Base-by-base conservation (phyloP, 2,888 invertebrate species). In the Capitulum mitella region DNA sequence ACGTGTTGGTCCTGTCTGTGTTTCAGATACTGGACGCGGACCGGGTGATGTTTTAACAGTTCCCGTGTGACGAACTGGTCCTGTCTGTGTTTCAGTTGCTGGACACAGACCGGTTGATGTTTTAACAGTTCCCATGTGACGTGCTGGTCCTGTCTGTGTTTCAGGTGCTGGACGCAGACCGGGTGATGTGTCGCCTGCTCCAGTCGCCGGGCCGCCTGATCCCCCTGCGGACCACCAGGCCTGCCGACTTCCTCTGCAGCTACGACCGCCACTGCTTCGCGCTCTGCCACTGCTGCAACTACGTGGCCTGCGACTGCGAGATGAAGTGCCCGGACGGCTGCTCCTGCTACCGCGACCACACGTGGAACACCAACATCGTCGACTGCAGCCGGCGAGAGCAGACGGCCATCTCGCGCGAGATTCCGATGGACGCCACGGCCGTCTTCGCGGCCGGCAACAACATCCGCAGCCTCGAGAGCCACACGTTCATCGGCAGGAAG, bases 241-340 rank as follows among this genome's bases (percentile, higher is more conserved):
- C 94, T 0, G 92, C 93, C 78, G 94, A 95, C 86, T 96, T 97
- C 87, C 89, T 96, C 83, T 97, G 96, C 88, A 91, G 92, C 81
- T 97, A 97, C 87, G 92, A 92, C 87, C 92, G 93, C 64, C 95
- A 96, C 86, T 97, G 97, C 87, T 96, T 95, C 86, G 93, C 96
- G 26, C 89, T 95, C 81, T 97, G 97, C 85, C 94, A 95, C 85
- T 97, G 97, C 88, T 97, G 97, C 87, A 95, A 96, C 86, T 97
- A 95, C 87, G 96, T 95, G 86, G 95, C 95, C 78, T 97, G 97
- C 88, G 97, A 97, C 87, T 97, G 97, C 88, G 94, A 96, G 88
- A 96, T 96, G 93, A 95, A 93, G 82, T 97, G 97, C 86, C 97
- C 97, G 77, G 90, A 89, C 76, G 94, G 95, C 86, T 97, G 97